Evolutionary conservation across 2,113 vertebrate genomes (phyloP).

Genomic region (Passer montanus): DNA sequence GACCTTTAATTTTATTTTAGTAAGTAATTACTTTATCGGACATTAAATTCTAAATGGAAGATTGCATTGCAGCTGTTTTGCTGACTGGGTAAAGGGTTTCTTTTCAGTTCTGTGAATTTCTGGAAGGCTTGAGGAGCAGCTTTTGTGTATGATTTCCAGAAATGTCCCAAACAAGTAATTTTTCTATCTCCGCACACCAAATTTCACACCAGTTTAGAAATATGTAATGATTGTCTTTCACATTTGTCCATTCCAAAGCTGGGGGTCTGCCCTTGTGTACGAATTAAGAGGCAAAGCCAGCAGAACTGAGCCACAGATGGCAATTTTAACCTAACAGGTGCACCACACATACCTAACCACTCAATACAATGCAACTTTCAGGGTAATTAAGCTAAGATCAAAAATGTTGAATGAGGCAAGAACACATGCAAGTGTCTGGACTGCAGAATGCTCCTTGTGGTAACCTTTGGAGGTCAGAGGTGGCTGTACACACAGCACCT

Average conservation of each 20-base stretch:
- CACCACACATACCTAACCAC: fast-evolving
- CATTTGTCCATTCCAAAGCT: neutral
- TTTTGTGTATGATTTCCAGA: neutral
- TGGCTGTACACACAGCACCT: fast-evolving
- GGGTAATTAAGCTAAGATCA: neutral
- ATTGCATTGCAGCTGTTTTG: neutral
- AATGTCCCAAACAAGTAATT: neutral
- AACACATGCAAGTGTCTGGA: neutral
- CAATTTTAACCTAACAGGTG: neutral
- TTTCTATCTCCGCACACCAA: neutral
- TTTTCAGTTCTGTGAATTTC: neutral
- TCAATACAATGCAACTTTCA: neutral
- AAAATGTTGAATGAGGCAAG: neutral
- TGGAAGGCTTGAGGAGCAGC: neutral
- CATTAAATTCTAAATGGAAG: neutral
- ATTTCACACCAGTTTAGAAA: neutral
- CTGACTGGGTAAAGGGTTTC: neutral
- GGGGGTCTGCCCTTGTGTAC: neutral
- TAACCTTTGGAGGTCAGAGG: too few species aligned
- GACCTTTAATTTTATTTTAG: neutral
- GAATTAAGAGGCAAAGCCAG: neutral
- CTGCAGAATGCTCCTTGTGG: neutral
- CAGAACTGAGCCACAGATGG: neutral
- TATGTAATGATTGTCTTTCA: neutral
- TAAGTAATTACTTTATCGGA: too few species aligned